phyloP scores from a whole-genome alignment of 2,888 invertebrate genomes.

The Apotomis betuletana region DNA sequence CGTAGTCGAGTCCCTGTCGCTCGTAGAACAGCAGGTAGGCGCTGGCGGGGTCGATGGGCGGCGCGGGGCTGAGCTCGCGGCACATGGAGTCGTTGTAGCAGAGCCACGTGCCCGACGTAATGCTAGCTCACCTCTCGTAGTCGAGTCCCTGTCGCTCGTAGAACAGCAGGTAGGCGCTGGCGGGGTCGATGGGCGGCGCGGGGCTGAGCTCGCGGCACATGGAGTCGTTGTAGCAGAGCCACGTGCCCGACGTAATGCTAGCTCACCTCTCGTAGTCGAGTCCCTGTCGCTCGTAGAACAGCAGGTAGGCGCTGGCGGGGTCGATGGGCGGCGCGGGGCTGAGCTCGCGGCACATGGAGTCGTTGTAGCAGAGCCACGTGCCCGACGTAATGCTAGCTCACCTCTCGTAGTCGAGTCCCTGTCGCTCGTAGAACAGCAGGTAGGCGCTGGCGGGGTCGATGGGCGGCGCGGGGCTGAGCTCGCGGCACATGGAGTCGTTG shows the following conservation, averaged over 20 bases:
- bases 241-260: slow-evolving; percentile 66
- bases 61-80: slow-evolving; percentile 93
- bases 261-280: no score
- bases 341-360: slow-evolving; percentile 73
- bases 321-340: slow-evolving; percentile 85
- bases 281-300: slow-evolving; percentile 89
- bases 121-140: no score
- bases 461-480: slow-evolving; percentile 87
- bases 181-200: slow-evolving; percentile 86
- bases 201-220: slow-evolving; percentile 48
- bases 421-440: slow-evolving; percentile 93
- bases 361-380: no score
- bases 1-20: not conserved
- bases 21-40: slow-evolving; percentile 94
- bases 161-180: slow-evolving; percentile 84
- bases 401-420: slow-evolving; percentile 76
- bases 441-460: slow-evolving; percentile 90
- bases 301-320: slow-evolving; percentile 89
- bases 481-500: not conserved
- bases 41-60: slow-evolving; percentile 90
- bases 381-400: no score
- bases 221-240: no score
- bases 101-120: no score
- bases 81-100: slow-evolving; percentile 80
- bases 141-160: slow-evolving; percentile 58